phyloP scores from a whole-genome alignment of 2,888 invertebrate genomes.

The Lithophane semibrunnea region DNA sequence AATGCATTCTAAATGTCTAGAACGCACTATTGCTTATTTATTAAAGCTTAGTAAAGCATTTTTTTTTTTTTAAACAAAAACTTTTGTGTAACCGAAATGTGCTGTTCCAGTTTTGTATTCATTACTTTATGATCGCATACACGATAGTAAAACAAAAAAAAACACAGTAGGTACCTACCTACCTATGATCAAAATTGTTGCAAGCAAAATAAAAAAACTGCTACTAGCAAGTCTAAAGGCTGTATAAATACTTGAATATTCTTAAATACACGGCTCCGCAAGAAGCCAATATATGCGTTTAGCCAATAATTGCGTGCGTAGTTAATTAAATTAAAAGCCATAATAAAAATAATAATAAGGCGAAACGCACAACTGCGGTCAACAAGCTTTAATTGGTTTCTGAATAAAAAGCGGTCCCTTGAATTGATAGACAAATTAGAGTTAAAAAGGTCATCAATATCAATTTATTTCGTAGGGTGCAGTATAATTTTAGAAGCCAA shows the following conservation, averaged over 20 bases:
- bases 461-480: conserved; percentile 39
- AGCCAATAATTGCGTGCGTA: conserved; percentile 83
- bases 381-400: conserved; percentile 41
- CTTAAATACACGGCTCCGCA: conserved; percentile 29
- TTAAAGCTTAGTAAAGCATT: too few species aligned
- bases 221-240: conserved; percentile 78
- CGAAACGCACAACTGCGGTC: conserved; percentile 53
- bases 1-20: conserved; percentile 16
- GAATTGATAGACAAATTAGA: conserved; percentile 36
- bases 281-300: conserved; percentile 75
- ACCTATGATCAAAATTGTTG: conserved; percentile 9
- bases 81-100: not conserved
- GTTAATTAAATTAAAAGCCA: conserved; percentile 74
- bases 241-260: conserved; percentile 64
- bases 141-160: not conserved
- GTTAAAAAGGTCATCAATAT: conserved; percentile 30
- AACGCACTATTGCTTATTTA: not conserved
- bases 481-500: conserved; percentile 36
- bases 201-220: conserved; percentile 40
- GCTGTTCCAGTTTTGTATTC: not conserved
- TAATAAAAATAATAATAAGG: conserved; percentile 68
- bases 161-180: too few species aligned
- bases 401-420: conserved; percentile 37
- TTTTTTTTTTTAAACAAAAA: not conserved
- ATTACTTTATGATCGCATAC: not conserved